Conservation (phyloP, 2,797 vertebrate species). For the Rhabdophis nuchalis region DNA sequence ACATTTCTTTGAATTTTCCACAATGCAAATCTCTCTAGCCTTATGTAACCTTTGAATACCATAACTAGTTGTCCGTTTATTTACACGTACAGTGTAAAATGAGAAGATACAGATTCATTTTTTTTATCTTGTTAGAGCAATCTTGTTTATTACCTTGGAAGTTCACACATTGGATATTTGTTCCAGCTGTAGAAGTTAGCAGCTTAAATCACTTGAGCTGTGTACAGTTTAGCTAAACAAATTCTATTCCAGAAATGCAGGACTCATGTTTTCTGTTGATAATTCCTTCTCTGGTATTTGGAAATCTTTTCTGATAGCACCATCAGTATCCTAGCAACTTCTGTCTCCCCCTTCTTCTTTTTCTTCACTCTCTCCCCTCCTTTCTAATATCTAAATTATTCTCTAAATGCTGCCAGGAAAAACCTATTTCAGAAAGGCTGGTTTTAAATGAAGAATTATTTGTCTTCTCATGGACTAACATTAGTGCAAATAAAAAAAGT, state of each 20-base stretch:
- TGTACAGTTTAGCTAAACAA: conserved; percentile 33
- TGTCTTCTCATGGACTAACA: conserved; percentile 18
- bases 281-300: conserved; percentile 43
- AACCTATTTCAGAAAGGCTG: conserved; percentile 35
- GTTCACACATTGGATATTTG: conserved; percentile 30
- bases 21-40: not conserved
- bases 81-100: not conserved
- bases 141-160: conserved; percentile 11
- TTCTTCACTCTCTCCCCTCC: not conserved
- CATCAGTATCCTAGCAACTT: conserved; percentile 69
- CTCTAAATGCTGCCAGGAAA: conserved; percentile 29
- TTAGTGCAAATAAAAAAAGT: conserved; percentile 15
- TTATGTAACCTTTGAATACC: not conserved
- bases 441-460: conserved; percentile 40
- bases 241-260: conserved; percentile 39
- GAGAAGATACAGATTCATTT: not conserved
- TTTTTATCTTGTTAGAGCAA: not conserved
- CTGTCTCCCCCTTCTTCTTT: fast-evolving
- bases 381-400: conserved; percentile 51
- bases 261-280: conserved; percentile 48
- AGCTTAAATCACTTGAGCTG: conserved; percentile 24
- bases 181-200: not conserved
- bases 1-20: not conserved
- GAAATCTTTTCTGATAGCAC: conserved; percentile 57
- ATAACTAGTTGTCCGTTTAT: not conserved